These are phyloP conservation scores for Drosophila baimaii DNA, from an alignment of 1,140 invertebrate species.

Conservation along the genomic window DNA sequence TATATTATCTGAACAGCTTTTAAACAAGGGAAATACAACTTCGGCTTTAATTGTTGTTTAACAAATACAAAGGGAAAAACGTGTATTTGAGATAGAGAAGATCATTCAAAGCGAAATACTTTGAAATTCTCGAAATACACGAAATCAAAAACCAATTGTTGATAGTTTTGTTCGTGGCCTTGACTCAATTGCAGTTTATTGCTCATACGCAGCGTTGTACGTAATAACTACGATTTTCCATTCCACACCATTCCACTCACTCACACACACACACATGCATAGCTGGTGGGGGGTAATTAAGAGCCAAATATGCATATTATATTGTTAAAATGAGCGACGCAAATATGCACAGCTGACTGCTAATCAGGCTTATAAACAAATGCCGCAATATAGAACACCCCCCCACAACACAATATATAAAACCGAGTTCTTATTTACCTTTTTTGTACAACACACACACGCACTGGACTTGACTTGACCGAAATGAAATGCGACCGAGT, in stretches of 20 bases:
- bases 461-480: slow-evolving; percentile 15
- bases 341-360: slow-evolving; percentile 76
- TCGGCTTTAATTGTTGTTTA: too few species aligned
- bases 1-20: neutral
- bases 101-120: slow-evolving; percentile 20
- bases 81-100: neutral
- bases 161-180: slow-evolving; percentile 37
- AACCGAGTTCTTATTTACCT: slow-evolving; percentile 30
- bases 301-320: slow-evolving; percentile 32
- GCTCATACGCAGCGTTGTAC: slow-evolving; percentile 60
- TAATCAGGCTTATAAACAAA: slow-evolving; percentile 61
- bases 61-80: neutral
- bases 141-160: slow-evolving; percentile 17
- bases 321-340: slow-evolving; percentile 37
- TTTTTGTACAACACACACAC: slow-evolving; percentile 12
- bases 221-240: slow-evolving; percentile 48
- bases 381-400: slow-evolving; percentile 10
- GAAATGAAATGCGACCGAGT: slow-evolving; percentile 1
- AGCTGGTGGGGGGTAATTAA: slow-evolving; percentile 30
- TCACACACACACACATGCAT: slow-evolving; percentile 8
- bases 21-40: neutral
- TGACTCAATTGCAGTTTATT: slow-evolving; percentile 68
- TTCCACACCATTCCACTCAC: slow-evolving; percentile 11
- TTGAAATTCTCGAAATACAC: neutral
- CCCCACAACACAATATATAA: neutral